Evolutionary conservation across 2,113 vertebrate genomes (phyloP), one percentile per base, ranked within the genome.

Genomic region (Nothobranchius kuhntae): DNA sequence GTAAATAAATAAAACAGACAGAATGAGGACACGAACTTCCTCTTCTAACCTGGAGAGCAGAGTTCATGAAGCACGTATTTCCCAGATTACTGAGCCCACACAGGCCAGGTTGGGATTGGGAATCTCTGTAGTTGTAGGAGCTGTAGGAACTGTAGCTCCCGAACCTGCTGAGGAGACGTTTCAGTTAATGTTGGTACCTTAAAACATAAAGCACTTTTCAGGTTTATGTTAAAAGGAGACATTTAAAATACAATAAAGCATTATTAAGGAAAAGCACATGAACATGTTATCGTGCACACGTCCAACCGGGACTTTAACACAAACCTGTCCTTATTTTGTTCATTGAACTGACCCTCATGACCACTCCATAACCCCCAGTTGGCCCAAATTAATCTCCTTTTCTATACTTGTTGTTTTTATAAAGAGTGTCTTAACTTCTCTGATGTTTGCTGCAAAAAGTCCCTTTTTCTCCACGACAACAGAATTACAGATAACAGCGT

Each of bases 1-100:
- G 3, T 35, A 2, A 58, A 61, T 13, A 44, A 17, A 50, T 50
- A 12, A 57, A 2, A 17, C 4, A 21, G 21, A 21, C 12, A 36
- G 40, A 60, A 61, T 8, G 13, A 45, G 5, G 4, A 30, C 3
- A 61, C 1, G 9, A 40, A 65, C 11, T 56, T 26, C 13, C 12
- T 56, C 50, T 6, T 58, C 42, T 67, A 91, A 98, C 97, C 95
- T 99, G 97, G 72, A 99, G 91, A 46, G 97, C 96, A 53, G 97
- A 99, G 89, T 99, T 99, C 97, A 99, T 99, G 91, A 99, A 99
- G 89, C 97, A 99, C 4, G 97, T 99, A 87, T 99, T 99, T 53
- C 97, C 97, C 86, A 99, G 91, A 90, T 99, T 99, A 88, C 96
- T 96, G 42, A 99, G 96, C 58, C 97, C 97, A 71, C 97, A 99